A percentile compares a stretch with the other conserved stretches of the same genome.
These are phyloP conservation scores for Hipparchia semele DNA, from an alignment of 2,888 invertebrate genomes.

Conservation along the genomic window DNA sequence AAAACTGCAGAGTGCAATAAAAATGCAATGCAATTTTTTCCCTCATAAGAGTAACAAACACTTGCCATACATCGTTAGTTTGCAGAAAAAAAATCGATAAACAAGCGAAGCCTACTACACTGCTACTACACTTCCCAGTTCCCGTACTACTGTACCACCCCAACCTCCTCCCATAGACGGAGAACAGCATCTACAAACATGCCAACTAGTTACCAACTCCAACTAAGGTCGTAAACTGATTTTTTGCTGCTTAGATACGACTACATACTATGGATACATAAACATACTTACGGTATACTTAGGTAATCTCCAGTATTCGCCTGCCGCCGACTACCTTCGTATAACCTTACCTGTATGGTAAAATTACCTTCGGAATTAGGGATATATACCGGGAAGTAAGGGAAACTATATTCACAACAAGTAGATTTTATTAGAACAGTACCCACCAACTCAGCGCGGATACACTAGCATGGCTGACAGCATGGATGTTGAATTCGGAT, in stretches of 20 bases:
- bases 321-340: no score
- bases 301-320: no score
- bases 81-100: slow-evolving; percentile 19
- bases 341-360: no score
- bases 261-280: neutral
- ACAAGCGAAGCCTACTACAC: slow-evolving; percentile 20
- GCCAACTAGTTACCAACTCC: neutral
- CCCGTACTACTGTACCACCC: neutral
- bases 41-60: neutral
- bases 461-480: no score
- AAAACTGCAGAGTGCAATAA: neutral
- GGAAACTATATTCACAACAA: no score
- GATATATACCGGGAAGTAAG: no score
- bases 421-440: no score
- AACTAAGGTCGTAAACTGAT: neutral
- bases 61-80: slow-evolving; percentile 13
- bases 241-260: neutral
- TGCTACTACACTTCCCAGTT: slow-evolving; percentile 9
- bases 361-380: no score
- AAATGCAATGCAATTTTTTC: neutral
- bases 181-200: neutral
- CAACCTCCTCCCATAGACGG: slow-evolving; percentile 11
- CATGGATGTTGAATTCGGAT: no score
- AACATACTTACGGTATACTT: no score
- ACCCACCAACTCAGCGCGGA: no score